phyloP scores from a whole-genome alignment of 2,797 vertebrate genomes.

The Phataginus tricuspis region DNA sequence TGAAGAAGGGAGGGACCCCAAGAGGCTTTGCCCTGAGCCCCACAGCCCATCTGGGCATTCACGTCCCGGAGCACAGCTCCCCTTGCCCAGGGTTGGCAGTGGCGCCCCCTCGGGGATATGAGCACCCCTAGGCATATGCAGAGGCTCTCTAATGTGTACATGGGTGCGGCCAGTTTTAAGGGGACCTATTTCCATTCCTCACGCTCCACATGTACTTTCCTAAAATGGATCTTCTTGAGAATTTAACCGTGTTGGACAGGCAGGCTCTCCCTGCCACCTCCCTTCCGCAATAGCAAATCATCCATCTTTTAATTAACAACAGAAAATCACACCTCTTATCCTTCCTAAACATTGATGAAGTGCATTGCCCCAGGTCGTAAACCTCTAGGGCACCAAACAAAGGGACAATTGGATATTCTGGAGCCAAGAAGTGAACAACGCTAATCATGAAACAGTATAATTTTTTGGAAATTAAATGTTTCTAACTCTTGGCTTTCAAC shows the following conservation, averaged over 20 bases:
- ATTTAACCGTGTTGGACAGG: neutral
- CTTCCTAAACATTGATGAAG: neutral
- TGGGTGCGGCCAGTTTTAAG: neutral
- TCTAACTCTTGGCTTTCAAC: conserved; percentile 21
- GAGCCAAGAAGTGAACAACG: neutral
- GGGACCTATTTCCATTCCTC: neutral
- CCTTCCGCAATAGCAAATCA: neutral
- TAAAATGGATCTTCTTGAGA: neutral
- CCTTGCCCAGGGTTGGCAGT: neutral
- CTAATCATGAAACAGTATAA: neutral
- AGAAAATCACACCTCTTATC: neutral
- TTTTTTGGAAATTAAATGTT: conserved; percentile 36
- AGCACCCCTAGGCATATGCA: neutral
- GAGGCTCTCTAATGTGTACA: neutral
- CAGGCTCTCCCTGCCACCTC: neutral
- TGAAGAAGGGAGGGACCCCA: neutral
- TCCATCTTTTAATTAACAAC: neutral
- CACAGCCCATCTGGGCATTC: too few species aligned
- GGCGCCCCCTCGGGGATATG: neutral
- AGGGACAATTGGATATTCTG: neutral
- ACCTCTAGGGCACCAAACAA: neutral
- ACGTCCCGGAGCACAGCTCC: neutral
- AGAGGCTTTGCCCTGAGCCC: neutral
- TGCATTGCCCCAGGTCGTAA: neutral
- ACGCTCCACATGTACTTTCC: neutral